These are phyloP conservation scores for Calliopum simillimum DNA, from an alignment of 2,888 invertebrate genomes.

Conservation along the genomic window DNA sequence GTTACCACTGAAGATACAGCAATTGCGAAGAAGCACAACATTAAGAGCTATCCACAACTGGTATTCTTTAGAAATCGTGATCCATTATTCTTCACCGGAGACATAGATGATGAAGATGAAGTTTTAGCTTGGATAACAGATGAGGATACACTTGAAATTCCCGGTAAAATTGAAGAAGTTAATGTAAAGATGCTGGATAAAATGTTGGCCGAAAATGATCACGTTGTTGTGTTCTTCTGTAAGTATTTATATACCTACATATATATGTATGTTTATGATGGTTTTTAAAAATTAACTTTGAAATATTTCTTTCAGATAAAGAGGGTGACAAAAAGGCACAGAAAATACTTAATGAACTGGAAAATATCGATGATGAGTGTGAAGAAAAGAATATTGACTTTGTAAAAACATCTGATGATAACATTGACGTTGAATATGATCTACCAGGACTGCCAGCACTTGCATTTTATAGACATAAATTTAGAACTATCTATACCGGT, in stretches of 20 bases:
- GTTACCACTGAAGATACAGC: slow-evolving; percentile 89
- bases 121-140: slow-evolving; percentile 92
- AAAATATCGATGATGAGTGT: slow-evolving; percentile 93
- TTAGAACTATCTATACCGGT: slow-evolving; percentile 86
- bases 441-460: slow-evolving; percentile 83
- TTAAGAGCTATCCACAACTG: slow-evolving; percentile 86
- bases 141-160: slow-evolving; percentile 89
- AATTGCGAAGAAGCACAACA: slow-evolving; percentile 85
- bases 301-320: slow-evolving; percentile 74
- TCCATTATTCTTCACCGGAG: slow-evolving; percentile 85
- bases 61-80: slow-evolving; percentile 94
- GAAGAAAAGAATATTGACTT: slow-evolving; percentile 93
- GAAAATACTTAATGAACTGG: slow-evolving; percentile 87
- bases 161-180: slow-evolving; percentile 93
- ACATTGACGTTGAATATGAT: slow-evolving; percentile 89
- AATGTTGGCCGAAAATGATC: slow-evolving; percentile 86
- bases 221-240: slow-evolving; percentile 95
- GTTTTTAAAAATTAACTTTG: background rate
- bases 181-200: slow-evolving; percentile 91
- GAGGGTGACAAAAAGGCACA: slow-evolving; percentile 91
- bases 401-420: slow-evolving; percentile 90
- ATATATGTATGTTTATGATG: background rate
- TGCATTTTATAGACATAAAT: slow-evolving; percentile 88
- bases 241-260: slow-evolving; percentile 69
- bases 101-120: slow-evolving; percentile 91